Base-by-base conservation (phyloP, 35 echinoderm and acorn worm genomes). In the Nesometra sesokonis region DNA sequence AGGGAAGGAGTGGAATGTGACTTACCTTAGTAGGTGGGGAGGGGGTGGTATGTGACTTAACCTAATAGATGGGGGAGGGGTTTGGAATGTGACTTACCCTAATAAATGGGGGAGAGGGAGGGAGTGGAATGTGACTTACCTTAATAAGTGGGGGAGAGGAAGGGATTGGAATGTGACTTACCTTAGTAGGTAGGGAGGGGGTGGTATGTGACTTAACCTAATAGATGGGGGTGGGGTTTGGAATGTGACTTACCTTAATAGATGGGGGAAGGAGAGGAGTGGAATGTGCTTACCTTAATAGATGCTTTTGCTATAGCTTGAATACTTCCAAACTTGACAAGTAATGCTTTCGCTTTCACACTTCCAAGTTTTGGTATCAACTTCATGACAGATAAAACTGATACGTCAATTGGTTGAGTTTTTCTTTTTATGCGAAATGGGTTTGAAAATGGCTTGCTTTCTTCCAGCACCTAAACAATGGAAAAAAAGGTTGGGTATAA, bases 311-410 rank as follows among this genome's bases (percentile, higher is more conserved):
- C 30, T 15, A 97, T 92, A 2, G 81, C 87, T 37, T 88, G 36
- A 32, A 97, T 97, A 76, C 92, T 94, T 21, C 93, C 87, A 90
- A 97, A 97, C 34, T 78, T 92, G 17, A 87, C 80, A 7, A 97
- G 86, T 17, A 97, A 84, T 19, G 87, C 86, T 57, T 91, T 93
- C n/a, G 87, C 95, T 84, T 94, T 97, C 35, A 97, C 90, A 46
- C 89, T 29, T 13, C 95, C 95, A 40, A 97, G 84, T 35, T 90
- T 94, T 0, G 95, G 95, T 46, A 97, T 89, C 78, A 92, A 79
- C 81, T 97, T 92, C 19, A 94, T 81, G 23, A 89, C 90, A 8
- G 86, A 77, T 11, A 93, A 86, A 23, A 97, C 89, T 35, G 84
- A 77, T 33, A 80, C 30, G 35, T 97, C 95, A 0, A 78, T 46